Base-by-base conservation (phyloP, 2,797 vertebrate species). In the Arctocebus calabarensis region DNA sequence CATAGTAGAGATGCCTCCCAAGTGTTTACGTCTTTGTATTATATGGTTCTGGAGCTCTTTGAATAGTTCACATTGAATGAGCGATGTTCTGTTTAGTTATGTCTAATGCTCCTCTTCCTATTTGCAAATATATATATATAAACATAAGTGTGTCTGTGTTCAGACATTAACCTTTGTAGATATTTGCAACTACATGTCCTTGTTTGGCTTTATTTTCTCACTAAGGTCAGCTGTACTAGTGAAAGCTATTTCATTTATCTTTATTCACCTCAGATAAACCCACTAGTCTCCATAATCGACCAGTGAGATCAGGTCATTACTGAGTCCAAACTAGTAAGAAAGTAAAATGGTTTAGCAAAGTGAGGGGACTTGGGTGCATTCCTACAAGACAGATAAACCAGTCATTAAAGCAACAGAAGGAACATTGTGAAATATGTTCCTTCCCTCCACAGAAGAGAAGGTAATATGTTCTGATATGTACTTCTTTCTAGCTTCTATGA, bases 131-230 rank as follows among this genome's bases (percentile, higher is more conserved):
- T 40, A 40, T 40, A 40, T 40, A 40, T 5, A 40, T 40, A 40
- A 40, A 5, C 5, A n/a, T n/a, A n/a, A n/a, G 48, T 52, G 14
- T 52, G 48, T 52, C 14, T 16, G 48, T 52, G 48, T 37, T 73
- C 62, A 59, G 61, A 93, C 84, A 34, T 88, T 68, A 75, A 79
- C 32, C 52, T 81, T 55, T 84, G 52, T 22, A 8, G 25, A 68
- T 73, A 25, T 29, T 83, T 83, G 23, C 11, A 57, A 86, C n/a
- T 71, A 12, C 66, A 66, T 45, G 9, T 59, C 23, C 17, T 78
- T 75, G 40, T 93, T 62, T 94, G n/a, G 27, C 78, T 45, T 71
- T 94, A 32, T 90, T 83, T 77, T 66, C 37, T 88, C 62, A 59
- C 40, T 70, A 55, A 2, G n/a, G 52, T 55, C 82, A 79, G 10